Conservation (phyloP, 2,797 vertebrate genomes). For the Myotis planiceps region DNA sequence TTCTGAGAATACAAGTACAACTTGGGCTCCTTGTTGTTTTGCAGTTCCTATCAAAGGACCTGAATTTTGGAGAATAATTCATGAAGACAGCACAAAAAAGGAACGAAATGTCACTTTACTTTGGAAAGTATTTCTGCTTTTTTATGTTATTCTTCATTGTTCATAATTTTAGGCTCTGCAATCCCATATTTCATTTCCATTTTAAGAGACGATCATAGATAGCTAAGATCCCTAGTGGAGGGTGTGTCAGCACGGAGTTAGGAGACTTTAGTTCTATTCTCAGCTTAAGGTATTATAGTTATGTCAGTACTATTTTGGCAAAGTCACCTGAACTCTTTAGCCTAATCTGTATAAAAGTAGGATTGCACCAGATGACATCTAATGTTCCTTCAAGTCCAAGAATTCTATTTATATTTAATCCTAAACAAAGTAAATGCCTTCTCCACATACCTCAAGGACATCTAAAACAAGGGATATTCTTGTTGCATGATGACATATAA, state of each 20-base stretch:
- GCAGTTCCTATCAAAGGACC: conserved; percentile 94
- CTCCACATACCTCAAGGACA: neutral
- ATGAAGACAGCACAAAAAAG: conserved; percentile 85
- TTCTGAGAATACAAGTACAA: neutral
- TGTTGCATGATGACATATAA: neutral
- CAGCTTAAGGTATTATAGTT: neutral
- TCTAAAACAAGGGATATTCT: neutral
- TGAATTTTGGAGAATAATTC: conserved; percentile 93
- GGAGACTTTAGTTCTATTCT: neutral
- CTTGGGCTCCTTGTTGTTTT: conserved; percentile 42
- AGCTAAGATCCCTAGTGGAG: too few species aligned
- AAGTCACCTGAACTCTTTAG: neutral
- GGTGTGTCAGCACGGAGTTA: too few species aligned
- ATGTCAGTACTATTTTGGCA: neutral
- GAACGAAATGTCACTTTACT: conserved; percentile 92
- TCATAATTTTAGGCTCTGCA: neutral
- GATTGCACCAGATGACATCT: neutral
- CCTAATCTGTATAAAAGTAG: neutral
- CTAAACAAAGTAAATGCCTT: neutral
- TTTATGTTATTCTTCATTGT: neutral
- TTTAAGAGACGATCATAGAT: neutral
- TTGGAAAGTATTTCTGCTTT: conserved; percentile 90
- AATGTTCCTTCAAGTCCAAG: neutral
- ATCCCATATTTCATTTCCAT: neutral
- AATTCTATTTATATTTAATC: neutral